Percentiles rank a stretch among this genome's conserved stretches.
phyloP scores from a whole-genome alignment of 2,888 invertebrate genomes.

The Sinotaia quadrata region DNA sequence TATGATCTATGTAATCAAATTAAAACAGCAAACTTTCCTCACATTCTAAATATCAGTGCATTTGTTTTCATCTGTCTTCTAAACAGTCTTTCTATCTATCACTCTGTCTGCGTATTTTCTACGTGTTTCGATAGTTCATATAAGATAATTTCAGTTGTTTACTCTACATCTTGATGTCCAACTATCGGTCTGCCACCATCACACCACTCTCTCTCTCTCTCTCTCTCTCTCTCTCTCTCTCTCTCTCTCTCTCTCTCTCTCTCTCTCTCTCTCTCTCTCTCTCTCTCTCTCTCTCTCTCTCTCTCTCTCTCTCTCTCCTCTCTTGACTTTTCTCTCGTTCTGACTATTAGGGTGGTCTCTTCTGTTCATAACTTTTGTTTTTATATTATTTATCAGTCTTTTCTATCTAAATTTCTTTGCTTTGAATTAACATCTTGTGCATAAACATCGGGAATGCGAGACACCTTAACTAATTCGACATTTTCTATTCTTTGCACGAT shows the following conservation, averaged over 20 bases:
- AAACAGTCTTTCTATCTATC: neutral
- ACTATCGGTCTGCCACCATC: neutral
- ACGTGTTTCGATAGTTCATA: too few relatives aligned
- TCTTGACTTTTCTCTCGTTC: constrained; percentile 1
- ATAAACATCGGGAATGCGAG: too few relatives aligned
- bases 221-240: neutral
- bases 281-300: constrained; percentile 2
- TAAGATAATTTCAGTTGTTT: neutral
- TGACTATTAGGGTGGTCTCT: too few relatives aligned
- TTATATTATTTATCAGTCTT: too few relatives aligned
- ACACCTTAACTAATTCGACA: too few relatives aligned
- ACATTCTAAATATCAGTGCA: neutral
- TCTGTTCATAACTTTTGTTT: too few relatives aligned
- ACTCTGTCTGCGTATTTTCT: neutral
- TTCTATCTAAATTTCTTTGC: too few relatives aligned
- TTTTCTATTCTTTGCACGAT: too few relatives aligned
- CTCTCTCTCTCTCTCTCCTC: constrained; percentile 4
- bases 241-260: neutral
- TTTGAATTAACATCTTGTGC: too few relatives aligned
- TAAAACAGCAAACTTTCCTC: too few relatives aligned
- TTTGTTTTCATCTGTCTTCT: constrained; percentile 6
- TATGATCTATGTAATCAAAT: too few relatives aligned
- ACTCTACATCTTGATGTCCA: neutral
- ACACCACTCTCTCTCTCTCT: neutral
- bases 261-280: neutral